phyloP scores from a whole-genome alignment of 2,888 invertebrate genomes.

The Chloromyia formosa region DNA sequence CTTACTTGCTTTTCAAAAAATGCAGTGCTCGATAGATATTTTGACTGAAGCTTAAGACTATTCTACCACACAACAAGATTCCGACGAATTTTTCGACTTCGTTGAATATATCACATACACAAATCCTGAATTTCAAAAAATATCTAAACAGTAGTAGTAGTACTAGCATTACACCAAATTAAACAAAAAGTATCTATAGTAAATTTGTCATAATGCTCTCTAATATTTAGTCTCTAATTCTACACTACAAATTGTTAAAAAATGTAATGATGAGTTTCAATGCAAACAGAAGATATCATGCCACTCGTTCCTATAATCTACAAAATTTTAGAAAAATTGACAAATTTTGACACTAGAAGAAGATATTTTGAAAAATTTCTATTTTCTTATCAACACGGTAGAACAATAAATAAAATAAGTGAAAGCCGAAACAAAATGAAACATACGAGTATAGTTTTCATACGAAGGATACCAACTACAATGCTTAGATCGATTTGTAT shows the following conservation, averaged over 20 bases:
- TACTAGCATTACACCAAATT: not conserved
- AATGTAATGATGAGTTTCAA: slow-evolving; percentile 25
- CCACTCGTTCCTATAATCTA: slow-evolving; percentile 4
- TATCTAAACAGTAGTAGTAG: not conserved
- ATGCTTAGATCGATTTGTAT: not conserved
- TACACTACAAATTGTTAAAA: slow-evolving; percentile 23
- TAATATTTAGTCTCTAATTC: not conserved
- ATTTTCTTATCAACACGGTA: slow-evolving; percentile 7
- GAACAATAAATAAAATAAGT: not conserved
- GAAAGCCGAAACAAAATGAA: not conserved
- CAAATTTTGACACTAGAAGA: not conserved
- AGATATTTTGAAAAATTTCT: not conserved
- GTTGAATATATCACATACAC: slow-evolving; percentile 18
- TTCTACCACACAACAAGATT: slow-evolving; percentile 7
- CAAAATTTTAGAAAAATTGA: not conserved
- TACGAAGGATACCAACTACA: not conserved
- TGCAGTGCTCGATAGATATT: slow-evolving; percentile 16
- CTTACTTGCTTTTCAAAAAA: not conserved
- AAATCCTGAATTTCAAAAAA: not conserved
- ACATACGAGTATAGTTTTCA: too few relatives aligned
- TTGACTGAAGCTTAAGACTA: slow-evolving; percentile 15
- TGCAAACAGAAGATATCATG: slow-evolving; percentile 16
- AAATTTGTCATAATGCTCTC: slow-evolving; percentile 6
- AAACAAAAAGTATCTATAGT: slow-evolving; percentile 9
- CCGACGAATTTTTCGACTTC: not conserved